These are phyloP conservation scores for Hyles euphorbiae DNA, from an alignment of 1,140 invertebrate species.

Conservation along the genomic window DNA sequence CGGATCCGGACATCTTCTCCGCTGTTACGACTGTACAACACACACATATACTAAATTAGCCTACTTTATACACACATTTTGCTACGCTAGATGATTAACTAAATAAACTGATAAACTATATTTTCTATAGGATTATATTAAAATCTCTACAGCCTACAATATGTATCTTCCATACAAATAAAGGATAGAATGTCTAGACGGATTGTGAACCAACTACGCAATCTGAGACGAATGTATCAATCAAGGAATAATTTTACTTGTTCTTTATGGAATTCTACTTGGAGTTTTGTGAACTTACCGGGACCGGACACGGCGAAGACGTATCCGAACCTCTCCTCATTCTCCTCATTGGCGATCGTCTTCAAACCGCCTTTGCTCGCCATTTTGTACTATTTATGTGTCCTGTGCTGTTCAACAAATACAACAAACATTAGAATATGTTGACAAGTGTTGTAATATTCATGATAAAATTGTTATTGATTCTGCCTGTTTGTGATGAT, in stretches of 20 bases:
- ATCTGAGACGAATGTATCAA: too few relatives aligned
- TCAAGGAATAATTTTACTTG: too few relatives aligned
- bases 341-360: constrained; percentile 89
- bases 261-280: background rate
- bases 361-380: constrained; percentile 77
- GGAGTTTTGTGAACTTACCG: constrained; percentile 81
- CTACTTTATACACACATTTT: background rate
- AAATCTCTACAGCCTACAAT: too few relatives aligned
- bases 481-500: constrained; percentile 9
- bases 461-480: constrained; percentile 1
- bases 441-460: too few relatives aligned
- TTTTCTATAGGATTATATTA: too few relatives aligned
- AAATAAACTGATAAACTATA: constrained; percentile 10
- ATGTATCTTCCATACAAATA: too few relatives aligned
- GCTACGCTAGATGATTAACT: background rate
- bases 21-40: constrained; percentile 93
- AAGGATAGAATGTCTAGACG: too few relatives aligned
- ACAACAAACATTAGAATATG: background rate
- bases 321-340: constrained; percentile 93
- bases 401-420: background rate
- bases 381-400: constrained; percentile 46
- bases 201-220: too few relatives aligned
- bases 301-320: constrained; percentile 98
- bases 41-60: constrained; percentile 2
- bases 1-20: constrained; percentile 98